Base-by-base conservation (phyloP, 2,888 invertebrate genomes). In the Agrotis clavis region DNA sequence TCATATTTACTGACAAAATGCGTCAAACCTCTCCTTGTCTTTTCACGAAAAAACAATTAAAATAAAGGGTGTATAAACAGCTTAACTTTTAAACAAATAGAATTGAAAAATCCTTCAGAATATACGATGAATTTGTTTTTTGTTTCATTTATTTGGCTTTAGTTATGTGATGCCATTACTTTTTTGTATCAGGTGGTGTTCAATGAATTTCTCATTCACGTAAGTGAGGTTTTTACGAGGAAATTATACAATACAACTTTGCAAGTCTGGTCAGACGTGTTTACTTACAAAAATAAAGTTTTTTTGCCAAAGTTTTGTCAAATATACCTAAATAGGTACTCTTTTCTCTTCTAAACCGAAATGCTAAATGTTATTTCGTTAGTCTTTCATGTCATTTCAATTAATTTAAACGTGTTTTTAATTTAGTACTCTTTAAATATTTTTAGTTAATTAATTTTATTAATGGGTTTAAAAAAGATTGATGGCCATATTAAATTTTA, bases 1-100 rank as follows among this genome's bases (percentile, higher is more conserved):
- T 11, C 18, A 25, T 69, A 68, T 80, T 70, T 54, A 14, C 65
- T 19, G 30, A 62, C 5, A 16, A 64, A 64, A 67, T 67, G 41
- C 67, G 50, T 64, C 50, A 83, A 67, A 11, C 9, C 41, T 47
- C 25, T 21, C n/a, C 35, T 41, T 59, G 60, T 41, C 3, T 41
- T 59, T 54, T 48, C 3, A 35, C 11, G 7, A 60, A 56, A 65
- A 25, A 0, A 48, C 19, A 25, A 56, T 61, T 30, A 45, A 61
- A 41, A 30, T 0, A 48, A 19, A 5, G 3, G 3, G 16, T 57
- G 16, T 69, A n/a, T 35, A 50, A n/a, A 41, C 51, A 67, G 25
- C 25, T 63, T 35, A 25, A 16, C 0, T 25, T 6, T 51, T 14
- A 56, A 54, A 9, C 2, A 50, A 30, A 53, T 21, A 71, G 9